phyloP scores from a whole-genome alignment of 2,888 invertebrate genomes.

The Tridacna crocea region DNA sequence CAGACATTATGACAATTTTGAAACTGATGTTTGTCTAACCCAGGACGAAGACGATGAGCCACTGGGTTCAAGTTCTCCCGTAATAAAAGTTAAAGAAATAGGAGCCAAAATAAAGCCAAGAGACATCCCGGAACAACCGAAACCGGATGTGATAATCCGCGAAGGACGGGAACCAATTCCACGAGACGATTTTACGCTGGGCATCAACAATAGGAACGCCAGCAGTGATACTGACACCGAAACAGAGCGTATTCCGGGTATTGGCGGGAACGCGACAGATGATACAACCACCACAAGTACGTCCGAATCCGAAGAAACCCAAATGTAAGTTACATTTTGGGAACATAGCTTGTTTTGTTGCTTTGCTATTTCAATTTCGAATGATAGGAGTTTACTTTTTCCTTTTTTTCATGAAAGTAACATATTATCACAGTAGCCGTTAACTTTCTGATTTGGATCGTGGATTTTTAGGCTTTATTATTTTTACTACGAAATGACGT shows the following conservation, averaged over 20 bases:
- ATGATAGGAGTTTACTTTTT: no score
- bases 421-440: no score
- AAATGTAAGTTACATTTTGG: constrained; percentile 61
- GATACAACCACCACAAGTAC: constrained; percentile 66
- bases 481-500: no score
- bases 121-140: neutral
- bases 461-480: no score
- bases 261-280: constrained; percentile 60
- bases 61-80: constrained; percentile 33
- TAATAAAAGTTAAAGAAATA: constrained; percentile 30
- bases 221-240: constrained; percentile 71
- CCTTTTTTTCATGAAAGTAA: neutral
- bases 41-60: constrained; percentile 69
- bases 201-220: constrained; percentile 41
- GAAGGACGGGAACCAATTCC: constrained; percentile 33
- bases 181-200: constrained; percentile 30
- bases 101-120: constrained; percentile 13
- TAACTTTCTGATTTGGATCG: no score
- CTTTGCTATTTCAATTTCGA: no score
- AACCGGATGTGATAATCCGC: constrained; percentile 25
- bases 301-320: constrained; percentile 71
- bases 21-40: constrained; percentile 68
- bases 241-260: constrained; percentile 55
- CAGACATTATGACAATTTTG: constrained; percentile 69
- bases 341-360: no score